Evolutionary conservation across 2,113 vertebrate genomes (phyloP).

Genomic region (Zosterops pallidus): DNA sequence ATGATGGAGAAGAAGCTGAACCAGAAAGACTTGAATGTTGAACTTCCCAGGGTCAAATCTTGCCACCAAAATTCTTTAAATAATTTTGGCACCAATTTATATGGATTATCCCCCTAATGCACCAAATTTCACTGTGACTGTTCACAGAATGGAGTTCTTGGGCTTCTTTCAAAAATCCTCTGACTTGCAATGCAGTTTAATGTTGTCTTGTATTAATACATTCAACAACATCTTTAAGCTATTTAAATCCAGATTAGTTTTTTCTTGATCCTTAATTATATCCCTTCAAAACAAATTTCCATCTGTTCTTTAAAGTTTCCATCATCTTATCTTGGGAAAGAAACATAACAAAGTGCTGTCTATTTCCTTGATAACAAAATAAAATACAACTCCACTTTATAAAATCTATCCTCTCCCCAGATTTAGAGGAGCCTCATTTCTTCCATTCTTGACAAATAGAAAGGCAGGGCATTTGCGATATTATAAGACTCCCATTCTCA

Average conservation of each 20-base stretch:
- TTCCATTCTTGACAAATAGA: neutral
- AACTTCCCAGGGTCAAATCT: neutral
- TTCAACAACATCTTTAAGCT: constrained; percentile 21
- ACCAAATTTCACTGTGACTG: neutral
- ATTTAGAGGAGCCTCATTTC: neutral
- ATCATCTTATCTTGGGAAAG: neutral
- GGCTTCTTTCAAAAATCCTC: neutral
- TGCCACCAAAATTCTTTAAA: neutral
- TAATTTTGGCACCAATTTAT: neutral
- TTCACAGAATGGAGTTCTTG: neutral
- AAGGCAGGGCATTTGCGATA: neutral
- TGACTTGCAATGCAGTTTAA: neutral
- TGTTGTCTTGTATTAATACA: neutral
- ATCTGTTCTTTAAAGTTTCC: constrained; percentile 22
- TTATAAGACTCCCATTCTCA: neutral
- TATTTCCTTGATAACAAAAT: neutral
- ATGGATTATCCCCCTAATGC: neutral
- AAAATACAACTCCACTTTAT: neutral
- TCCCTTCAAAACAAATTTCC: constrained; percentile 45
- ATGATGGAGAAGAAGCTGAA: neutral
- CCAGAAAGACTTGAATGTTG: neutral
- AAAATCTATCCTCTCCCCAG: neutral
- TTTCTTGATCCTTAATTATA: constrained; percentile 52
- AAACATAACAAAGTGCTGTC: neutral
- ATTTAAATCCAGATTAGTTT: constrained; percentile 56